Conservation (phyloP, 2,113 vertebrate genomes). For the Haemorhous mexicanus region DNA sequence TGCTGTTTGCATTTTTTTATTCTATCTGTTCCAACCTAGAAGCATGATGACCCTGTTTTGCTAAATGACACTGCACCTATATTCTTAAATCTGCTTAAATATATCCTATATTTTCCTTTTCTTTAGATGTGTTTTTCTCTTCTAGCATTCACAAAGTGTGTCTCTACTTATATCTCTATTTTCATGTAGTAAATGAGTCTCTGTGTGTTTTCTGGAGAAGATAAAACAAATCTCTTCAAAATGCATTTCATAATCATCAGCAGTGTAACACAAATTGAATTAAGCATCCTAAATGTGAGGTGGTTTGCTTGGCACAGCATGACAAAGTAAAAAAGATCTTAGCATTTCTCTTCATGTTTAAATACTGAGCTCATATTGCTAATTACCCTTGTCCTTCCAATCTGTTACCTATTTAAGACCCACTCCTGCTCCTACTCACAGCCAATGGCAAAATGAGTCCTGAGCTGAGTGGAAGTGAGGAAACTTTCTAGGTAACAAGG, state of each 20-base stretch:
- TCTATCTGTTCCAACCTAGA: not conserved
- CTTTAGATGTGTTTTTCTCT: not conserved
- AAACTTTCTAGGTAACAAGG: not conserved
- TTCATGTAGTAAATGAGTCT: not conserved
- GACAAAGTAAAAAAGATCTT: not conserved
- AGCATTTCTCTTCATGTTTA: slow-evolving; percentile 1
- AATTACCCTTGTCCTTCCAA: slow-evolving; percentile 18
- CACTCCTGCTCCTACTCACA: not conserved
- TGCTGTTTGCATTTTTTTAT: not conserved
- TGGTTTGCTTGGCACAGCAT: not conserved
- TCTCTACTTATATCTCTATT: not conserved
- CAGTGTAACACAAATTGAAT: not conserved
- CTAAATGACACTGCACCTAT: not conserved
- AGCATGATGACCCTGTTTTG: not conserved
- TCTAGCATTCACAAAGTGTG: not conserved
- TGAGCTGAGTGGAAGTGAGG: not conserved
- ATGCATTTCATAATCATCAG: not conserved
- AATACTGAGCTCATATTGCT: not conserved
- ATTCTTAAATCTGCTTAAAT: not conserved
- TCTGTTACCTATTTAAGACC: not conserved
- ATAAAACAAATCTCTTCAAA: not conserved
- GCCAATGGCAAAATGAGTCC: not conserved
- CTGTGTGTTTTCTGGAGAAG: not conserved
- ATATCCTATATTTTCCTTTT: not conserved
- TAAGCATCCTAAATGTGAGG: not conserved